A percentile compares a stretch with the other conserved stretches of the same genome.
These are phyloP conservation scores for Pogonus chalceus DNA, from an alignment of 1,140 invertebrate species.

Conservation along the genomic window DNA sequence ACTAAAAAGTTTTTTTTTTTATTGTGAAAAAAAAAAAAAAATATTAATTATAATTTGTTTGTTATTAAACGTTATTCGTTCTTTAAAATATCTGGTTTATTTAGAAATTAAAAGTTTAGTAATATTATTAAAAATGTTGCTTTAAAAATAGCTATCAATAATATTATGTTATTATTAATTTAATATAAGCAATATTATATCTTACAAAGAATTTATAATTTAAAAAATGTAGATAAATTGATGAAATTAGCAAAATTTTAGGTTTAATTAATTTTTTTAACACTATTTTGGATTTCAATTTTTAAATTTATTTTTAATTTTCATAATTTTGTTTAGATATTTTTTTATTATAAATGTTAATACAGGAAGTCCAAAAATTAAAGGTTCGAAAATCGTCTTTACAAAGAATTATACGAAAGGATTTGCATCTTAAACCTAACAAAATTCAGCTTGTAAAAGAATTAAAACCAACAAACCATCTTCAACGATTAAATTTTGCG, in stretches of 20 bases:
- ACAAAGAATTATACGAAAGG: no score
- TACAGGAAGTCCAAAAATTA: no score
- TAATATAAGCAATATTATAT: conserved; percentile 30
- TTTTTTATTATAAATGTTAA: no score
- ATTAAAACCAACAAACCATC: no score
- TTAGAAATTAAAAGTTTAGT: conserved; percentile 49
- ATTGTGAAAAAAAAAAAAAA: conserved; percentile 44
- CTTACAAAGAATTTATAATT: conserved; percentile 37
- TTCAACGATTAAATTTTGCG: no score
- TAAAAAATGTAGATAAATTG: conserved; percentile 36
- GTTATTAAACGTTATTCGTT: conserved; percentile 50
- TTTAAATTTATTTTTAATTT: no score
- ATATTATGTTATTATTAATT: conserved; percentile 26
- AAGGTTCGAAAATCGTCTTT: no score
- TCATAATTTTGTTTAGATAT: no score
- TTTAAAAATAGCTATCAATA: conserved; percentile 28
- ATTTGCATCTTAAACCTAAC: no score
- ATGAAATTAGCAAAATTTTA: conserved; percentile 42
- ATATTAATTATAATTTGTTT: conserved; percentile 45
- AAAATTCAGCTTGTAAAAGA: no score
- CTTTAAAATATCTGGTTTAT: conserved; percentile 54
- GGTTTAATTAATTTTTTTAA: conserved; percentile 23
- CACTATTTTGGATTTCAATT: no score
- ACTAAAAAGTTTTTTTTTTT: conserved; percentile 39
- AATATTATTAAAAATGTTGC: conserved; percentile 34